A percentile compares a stretch with the other conserved stretches of the same genome.
Conservation (phyloP, 1,140 invertebrate species). For the Bilobella aurantiaca region DNA sequence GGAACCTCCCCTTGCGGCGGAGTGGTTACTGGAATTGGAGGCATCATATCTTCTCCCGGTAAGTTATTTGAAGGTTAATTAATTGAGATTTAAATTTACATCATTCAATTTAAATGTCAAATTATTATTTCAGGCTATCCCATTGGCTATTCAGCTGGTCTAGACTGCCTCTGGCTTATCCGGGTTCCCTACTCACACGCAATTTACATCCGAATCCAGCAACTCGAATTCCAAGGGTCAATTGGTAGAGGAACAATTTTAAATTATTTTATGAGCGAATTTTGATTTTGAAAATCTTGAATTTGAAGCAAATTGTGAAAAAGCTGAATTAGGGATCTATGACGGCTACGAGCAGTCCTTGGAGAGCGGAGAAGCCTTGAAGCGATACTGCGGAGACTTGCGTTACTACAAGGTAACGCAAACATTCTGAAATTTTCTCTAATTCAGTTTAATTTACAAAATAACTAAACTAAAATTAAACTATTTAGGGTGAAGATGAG, state of each 20-base stretch:
- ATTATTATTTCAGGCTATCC: conserved; percentile 36
- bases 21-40: conserved; percentile 40
- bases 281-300: neutral
- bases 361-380: conserved; percentile 23
- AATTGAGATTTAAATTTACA: neutral
- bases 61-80: too few species aligned
- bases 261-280: neutral
- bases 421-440: neutral
- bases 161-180: conserved; percentile 44
- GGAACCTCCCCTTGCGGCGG: conserved; percentile 39
- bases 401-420: conserved; percentile 30
- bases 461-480: too few species aligned
- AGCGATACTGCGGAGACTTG: conserved; percentile 33
- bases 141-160: conserved; percentile 38
- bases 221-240: conserved; percentile 40
- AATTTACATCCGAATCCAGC: conserved; percentile 41
- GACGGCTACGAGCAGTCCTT: conserved; percentile 29
- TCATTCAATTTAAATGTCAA: too few species aligned
- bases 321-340: conserved; percentile 31
- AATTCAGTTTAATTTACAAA: neutral
- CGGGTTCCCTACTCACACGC: conserved; percentile 39
- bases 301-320: conserved; percentile 32
- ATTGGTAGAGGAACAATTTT: conserved; percentile 36
- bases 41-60: conserved; percentile 41
- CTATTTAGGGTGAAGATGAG: conserved; percentile 35